phyloP scores from a whole-genome alignment of 2,113 vertebrate genomes.

The Ictalurus punctatus region DNA sequence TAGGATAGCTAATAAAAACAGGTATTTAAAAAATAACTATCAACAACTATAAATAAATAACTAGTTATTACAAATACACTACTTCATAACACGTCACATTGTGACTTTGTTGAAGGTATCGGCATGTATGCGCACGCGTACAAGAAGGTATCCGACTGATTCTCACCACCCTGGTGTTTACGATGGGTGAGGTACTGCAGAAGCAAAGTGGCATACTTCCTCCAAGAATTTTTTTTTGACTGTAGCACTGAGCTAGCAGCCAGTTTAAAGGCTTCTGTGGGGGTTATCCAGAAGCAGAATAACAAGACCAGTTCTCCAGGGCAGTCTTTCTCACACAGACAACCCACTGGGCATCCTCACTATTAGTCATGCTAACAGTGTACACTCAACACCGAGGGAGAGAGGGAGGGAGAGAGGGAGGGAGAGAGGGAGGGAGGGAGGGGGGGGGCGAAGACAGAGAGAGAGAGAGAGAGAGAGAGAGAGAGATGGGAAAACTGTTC shows the following conservation, averaged over 20 bases:
- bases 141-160: neutral
- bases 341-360: conserved; percentile 44
- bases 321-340: conserved; percentile 30
- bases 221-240: neutral
- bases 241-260: neutral
- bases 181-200: neutral
- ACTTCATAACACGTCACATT: neutral
- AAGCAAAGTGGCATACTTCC: neutral
- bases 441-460: conserved; percentile 54
- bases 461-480: conserved; percentile 50
- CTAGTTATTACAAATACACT: neutral
- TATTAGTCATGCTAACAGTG: conserved; percentile 52
- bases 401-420: conserved; percentile 47
- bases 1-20: neutral
- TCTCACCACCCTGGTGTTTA: neutral
- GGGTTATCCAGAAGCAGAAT: conserved; percentile 25
- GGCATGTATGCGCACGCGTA: neutral
- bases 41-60: neutral
- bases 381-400: conserved; percentile 12
- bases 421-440: neutral
- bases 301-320: conserved; percentile 47
- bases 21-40: neutral
- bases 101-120: neutral
- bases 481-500: conserved; percentile 38
- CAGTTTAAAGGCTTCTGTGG: conserved; percentile 19